phyloP scores from a whole-genome alignment of 2,797 vertebrate genomes.

The Poeciliopsis gracilis region DNA sequence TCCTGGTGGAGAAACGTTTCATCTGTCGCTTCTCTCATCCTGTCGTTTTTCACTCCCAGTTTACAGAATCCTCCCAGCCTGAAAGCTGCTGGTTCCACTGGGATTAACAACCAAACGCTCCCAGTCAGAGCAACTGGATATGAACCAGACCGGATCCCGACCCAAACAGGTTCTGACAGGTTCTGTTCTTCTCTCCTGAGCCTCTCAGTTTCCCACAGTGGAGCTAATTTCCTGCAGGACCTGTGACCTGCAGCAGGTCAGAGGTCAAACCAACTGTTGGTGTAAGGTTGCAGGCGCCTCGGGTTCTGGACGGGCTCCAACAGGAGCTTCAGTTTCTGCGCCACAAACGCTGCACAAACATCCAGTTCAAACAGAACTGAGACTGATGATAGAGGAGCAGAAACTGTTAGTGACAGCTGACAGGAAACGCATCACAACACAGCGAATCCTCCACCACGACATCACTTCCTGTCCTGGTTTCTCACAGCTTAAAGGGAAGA shows the following conservation, averaged over 20 bases:
- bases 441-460: not conserved
- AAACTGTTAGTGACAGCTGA: not conserved
- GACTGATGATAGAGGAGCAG: not conserved
- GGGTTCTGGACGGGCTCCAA: not conserved
- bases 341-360: not conserved
- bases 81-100: too few relatives aligned
- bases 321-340: not conserved
- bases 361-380: not conserved
- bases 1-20: too few relatives aligned
- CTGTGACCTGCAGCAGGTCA: conserved; percentile 17
- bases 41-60: too few relatives aligned
- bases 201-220: not conserved
- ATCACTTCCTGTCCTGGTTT: not conserved
- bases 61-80: too few relatives aligned
- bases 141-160: not conserved
- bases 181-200: not conserved
- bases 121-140: too few relatives aligned
- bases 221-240: not conserved
- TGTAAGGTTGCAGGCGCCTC: conserved; percentile 33
- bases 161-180: not conserved
- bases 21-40: too few relatives aligned
- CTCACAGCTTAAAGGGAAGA: not conserved
- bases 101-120: too few relatives aligned
- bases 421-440: not conserved
- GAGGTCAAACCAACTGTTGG: conserved; percentile 47